These are phyloP conservation scores for Nautilus pompilius DNA, from an alignment of 1,140 invertebrate species.

Conservation along the genomic window DNA sequence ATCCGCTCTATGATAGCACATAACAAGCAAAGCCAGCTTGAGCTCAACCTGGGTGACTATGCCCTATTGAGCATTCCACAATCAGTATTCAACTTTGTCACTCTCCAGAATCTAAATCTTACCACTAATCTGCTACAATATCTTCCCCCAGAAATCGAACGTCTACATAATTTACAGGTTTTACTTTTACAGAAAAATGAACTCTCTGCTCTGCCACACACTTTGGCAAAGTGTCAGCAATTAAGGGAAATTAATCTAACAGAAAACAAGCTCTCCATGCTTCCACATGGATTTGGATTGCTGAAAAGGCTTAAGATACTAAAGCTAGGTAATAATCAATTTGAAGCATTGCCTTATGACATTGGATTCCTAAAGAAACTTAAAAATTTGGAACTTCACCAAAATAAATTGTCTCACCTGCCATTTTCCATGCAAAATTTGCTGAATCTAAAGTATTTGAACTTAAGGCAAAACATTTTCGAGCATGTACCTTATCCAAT, in stretches of 20 bases:
- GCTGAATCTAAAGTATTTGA: conserved; percentile 34
- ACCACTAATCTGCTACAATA: conserved; percentile 38
- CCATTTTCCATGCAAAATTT: conserved; percentile 39
- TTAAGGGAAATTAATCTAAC: conserved; percentile 38
- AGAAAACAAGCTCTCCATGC: conserved; percentile 33
- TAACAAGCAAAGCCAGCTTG: conserved; percentile 33
- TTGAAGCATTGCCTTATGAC: conserved; percentile 43
- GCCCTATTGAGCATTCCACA: conserved; percentile 29
- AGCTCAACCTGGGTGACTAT: conserved; percentile 37
- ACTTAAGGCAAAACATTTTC: conserved; percentile 43
- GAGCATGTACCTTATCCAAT: conserved; percentile 45
- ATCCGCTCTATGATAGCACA: background rate
- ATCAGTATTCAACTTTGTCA: conserved; percentile 33
- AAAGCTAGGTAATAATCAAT: conserved; percentile 38
- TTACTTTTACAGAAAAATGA: conserved; percentile 38
- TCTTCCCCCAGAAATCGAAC: conserved; percentile 33
- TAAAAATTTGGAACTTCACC: conserved; percentile 36
- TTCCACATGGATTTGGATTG: conserved; percentile 32
- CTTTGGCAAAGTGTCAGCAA: conserved; percentile 41
- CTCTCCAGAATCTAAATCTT: conserved; percentile 40
- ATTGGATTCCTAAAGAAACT: conserved; percentile 35
- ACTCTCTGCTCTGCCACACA: conserved; percentile 37
- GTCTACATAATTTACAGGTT: conserved; percentile 31
- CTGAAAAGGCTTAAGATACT: conserved; percentile 34
- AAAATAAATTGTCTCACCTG: conserved; percentile 44